Evolutionary conservation across 2,888 invertebrate species (phyloP), one percentile per base, ranked within the genome.

Genomic region (Hipparchia semele): DNA sequence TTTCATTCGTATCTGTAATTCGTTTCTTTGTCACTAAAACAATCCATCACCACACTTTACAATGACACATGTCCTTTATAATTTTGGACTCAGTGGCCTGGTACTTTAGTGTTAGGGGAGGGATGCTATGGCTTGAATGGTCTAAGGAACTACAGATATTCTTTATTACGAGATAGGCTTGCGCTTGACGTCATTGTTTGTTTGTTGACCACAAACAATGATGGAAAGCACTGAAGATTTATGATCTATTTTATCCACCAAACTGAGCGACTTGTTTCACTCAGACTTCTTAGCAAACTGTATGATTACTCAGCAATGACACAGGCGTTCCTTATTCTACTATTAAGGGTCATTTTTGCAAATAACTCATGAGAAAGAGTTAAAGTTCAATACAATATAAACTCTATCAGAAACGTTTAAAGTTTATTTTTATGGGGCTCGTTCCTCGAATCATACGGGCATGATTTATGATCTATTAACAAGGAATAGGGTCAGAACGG

Each of bases 401-500:
- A 68, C 59, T 65, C 58, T 68, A 70, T n/a, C 3, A 6, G 0
- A 5, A 9, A 2, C 2, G 0, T 0, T 39, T 72, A 70, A 70
- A 64, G 70, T n/a, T 13, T 56, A 60, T n/a, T 68, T 65, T 73
- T 5, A 9, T 9, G 10, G 12, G n/a, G 13, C 10, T 10, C 12
- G 1, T 53, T 9, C 0, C 4, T 60, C 23, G 45, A 58, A 59
- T 69, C 56, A 79, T 78, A 75, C 74, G 77, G 77, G 77, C 23
- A 78, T 77, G 80, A 81, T 79, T 79, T 79, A 79, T 77, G 76
- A 68, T 73, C 68, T 69, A 71, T 68, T 76, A 78, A 79, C 76
- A 70, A 76, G 75, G 67, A 67, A 68, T 68, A 60, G 75, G 76
- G 76, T 74, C 73, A 71, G 75, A 72, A 76, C 76, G 69, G 72